Conservation (phyloP, 2,797 vertebrate genomes). For the Acanthornis magna region DNA sequence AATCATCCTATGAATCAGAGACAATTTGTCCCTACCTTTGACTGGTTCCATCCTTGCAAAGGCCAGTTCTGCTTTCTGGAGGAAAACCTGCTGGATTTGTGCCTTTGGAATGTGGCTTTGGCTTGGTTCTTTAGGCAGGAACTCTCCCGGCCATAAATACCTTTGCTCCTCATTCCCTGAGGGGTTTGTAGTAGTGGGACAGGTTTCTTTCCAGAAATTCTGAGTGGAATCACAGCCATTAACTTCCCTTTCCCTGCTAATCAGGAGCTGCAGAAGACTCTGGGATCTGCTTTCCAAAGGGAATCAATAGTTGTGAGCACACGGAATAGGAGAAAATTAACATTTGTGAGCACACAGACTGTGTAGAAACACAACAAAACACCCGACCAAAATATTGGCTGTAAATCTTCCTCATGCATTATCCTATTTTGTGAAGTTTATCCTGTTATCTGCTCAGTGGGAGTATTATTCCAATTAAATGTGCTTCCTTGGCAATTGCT, state of each 20-base stretch:
- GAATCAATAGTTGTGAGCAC: not conserved
- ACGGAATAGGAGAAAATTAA: not conserved
- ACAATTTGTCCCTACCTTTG: not conserved
- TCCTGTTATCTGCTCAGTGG: constrained; percentile 47
- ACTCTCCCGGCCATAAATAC: not conserved
- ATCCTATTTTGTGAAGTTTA: constrained; percentile 28
- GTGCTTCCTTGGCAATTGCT: constrained; percentile 37
- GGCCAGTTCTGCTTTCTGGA: not conserved
- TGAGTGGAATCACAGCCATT: not conserved
- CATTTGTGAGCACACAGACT: not conserved
- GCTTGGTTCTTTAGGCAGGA: not conserved
- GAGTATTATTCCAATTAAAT: constrained; percentile 42
- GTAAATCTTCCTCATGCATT: not conserved
- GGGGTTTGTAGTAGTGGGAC: not conserved
- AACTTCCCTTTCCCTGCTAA: not conserved
- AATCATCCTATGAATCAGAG: not conserved
- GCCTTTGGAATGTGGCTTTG: not conserved
- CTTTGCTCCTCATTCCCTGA: not conserved
- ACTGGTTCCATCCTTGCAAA: not conserved
- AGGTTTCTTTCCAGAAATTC: not conserved
- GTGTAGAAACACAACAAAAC: not conserved
- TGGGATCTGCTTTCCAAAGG: not conserved
- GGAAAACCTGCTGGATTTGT: not conserved
- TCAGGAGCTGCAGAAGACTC: not conserved
- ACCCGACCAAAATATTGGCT: not conserved